Evolutionary conservation across 2,113 vertebrate species (phyloP).

Genomic region (Galemys pyrenaicus): DNA sequence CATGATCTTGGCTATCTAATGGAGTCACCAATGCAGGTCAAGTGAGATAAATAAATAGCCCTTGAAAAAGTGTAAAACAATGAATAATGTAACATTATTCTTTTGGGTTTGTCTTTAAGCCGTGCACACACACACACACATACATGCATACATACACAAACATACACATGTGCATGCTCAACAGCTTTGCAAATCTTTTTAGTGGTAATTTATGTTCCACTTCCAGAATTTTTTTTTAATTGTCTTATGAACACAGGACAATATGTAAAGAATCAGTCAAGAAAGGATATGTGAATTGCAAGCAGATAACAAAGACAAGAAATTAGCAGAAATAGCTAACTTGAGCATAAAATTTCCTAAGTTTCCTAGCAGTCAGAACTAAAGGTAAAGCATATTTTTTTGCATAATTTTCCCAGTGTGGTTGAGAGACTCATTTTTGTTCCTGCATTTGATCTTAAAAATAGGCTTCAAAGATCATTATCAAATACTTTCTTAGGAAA

Average conservation of each 20-base stretch:
- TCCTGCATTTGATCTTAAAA: background rate
- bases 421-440: background rate
- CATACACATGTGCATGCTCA: background rate
- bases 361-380: background rate
- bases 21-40: constrained; percentile 24
- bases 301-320: background rate
- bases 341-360: background rate
- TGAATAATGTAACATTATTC: background rate
- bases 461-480: background rate
- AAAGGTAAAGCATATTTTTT: background rate
- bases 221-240: background rate
- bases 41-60: constrained; percentile 23
- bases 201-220: background rate
- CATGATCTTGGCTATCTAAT: background rate
- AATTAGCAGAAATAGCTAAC: background rate
- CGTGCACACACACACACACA: background rate
- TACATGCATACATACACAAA: rapidly evolving
- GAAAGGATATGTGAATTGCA: background rate
- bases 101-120: constrained; percentile 21
- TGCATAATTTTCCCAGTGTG: background rate
- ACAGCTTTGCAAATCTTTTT: background rate
- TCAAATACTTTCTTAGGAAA: background rate
- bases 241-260: background rate
- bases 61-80: background rate
- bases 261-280: background rate